phyloP scores from a whole-genome alignment of 2,113 vertebrate genomes.

The Actenoides lindsayi region DNA sequence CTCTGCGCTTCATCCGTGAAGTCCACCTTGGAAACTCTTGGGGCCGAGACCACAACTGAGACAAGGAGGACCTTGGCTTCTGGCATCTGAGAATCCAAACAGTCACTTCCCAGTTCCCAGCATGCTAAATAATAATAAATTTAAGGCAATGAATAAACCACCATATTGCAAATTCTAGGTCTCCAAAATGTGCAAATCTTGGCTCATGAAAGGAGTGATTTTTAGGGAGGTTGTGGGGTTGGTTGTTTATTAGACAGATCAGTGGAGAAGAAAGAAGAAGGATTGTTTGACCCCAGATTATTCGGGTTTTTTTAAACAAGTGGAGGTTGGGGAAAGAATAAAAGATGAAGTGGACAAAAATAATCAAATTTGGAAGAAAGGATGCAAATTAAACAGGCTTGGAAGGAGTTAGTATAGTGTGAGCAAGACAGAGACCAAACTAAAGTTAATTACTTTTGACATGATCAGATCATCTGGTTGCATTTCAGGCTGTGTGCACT shows the following conservation, averaged over 20 bases:
- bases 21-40: background rate
- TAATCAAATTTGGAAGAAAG: conserved; percentile 7
- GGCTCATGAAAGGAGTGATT: background rate
- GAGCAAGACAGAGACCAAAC: conserved; percentile 26
- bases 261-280: background rate
- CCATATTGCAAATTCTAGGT: background rate
- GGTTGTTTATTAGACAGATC: background rate
- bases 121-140: background rate
- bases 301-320: background rate
- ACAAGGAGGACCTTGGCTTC: background rate
- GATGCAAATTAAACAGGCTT: conserved; percentile 45
- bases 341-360: background rate
- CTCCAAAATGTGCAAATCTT: background rate
- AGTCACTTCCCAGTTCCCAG: background rate
- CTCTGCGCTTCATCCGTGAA: accelerated
- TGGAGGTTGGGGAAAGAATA: background rate
- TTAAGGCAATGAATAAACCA: background rate
- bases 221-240: background rate
- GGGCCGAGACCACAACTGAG: background rate
- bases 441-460: conserved; percentile 76
- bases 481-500: conserved; percentile 18
- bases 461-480: conserved; percentile 63
- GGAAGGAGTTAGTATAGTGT: background rate
- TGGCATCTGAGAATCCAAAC: background rate
- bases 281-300: background rate